phyloP scores from a whole-genome alignment of 1,140 invertebrate species.

The Ganaspis sp. region DNA sequence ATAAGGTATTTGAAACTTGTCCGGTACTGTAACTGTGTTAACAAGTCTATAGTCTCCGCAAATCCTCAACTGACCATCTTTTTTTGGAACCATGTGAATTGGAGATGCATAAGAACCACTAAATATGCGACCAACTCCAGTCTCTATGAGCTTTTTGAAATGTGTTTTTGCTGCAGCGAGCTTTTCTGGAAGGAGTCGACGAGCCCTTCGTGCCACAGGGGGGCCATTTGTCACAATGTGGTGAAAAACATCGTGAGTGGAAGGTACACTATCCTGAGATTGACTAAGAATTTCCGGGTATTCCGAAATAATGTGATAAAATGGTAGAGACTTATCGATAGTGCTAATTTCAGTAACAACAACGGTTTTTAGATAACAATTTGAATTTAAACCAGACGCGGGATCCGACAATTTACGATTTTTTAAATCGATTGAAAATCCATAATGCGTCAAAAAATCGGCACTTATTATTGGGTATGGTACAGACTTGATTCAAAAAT shows the following conservation, averaged over 20 bases:
- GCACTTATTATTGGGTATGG: slow-evolving; percentile 47
- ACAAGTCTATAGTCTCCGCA: slow-evolving; percentile 73
- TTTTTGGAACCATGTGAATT: slow-evolving; percentile 67
- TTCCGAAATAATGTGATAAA: slow-evolving; percentile 27
- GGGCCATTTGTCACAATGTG: slow-evolving; percentile 58
- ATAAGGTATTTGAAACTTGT: slow-evolving; percentile 66
- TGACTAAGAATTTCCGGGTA: slow-evolving; percentile 41
- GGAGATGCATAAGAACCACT: slow-evolving; percentile 67
- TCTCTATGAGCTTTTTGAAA: slow-evolving; percentile 53
- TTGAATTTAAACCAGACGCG: slow-evolving; percentile 32
- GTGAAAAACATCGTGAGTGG: slow-evolving; percentile 5
- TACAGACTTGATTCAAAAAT: slow-evolving; percentile 68
- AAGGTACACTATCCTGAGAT: background rate
- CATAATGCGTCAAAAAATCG: slow-evolving; percentile 57
- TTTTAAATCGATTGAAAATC: slow-evolving; percentile 61
- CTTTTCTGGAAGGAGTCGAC: slow-evolving; percentile 65
- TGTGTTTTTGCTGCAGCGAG: slow-evolving; percentile 37
- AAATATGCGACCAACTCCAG: slow-evolving; percentile 58
- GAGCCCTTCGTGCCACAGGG: slow-evolving; percentile 62
- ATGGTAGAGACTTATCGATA: background rate
- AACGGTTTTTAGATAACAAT: background rate
- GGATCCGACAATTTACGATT: slow-evolving; percentile 58
- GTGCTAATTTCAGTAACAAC: slow-evolving; percentile 11
- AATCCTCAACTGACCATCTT: slow-evolving; percentile 58
- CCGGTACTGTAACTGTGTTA: slow-evolving; percentile 67